Conservation (phyloP, 2,797 vertebrate genomes). For the Poeciliopsis gracilis region DNA sequence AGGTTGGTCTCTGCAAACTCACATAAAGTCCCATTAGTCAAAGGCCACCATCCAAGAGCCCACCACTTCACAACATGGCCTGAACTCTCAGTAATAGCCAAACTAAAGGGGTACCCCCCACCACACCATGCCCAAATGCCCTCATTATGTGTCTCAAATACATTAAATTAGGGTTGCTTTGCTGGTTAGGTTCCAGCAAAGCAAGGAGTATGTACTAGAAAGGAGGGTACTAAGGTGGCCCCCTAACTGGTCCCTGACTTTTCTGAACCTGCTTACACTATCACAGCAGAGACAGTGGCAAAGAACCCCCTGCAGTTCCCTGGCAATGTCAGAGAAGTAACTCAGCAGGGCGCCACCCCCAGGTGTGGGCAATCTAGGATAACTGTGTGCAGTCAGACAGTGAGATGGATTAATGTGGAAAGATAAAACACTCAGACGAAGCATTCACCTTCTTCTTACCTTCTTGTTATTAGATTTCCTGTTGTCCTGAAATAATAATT, state of each 20-base stretch:
- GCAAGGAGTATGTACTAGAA: not conserved
- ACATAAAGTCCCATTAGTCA: not conserved
- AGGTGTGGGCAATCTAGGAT: not conserved
- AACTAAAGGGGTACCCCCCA: not conserved
- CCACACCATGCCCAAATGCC: too few species aligned
- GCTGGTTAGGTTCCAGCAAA: not conserved
- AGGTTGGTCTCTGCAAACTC: not conserved
- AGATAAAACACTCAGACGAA: not conserved
- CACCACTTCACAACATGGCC: not conserved
- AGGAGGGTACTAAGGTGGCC: too few species aligned
- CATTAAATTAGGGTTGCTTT: not conserved
- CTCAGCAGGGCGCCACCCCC: not conserved
- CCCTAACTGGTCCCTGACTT: not conserved
- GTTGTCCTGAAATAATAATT: not conserved
- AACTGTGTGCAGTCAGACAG: not conserved
- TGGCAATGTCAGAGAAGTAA: not conserved
- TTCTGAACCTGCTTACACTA: not conserved
- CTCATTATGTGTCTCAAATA: too few species aligned
- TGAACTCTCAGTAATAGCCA: not conserved
- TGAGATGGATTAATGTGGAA: not conserved
- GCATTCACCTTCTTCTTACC: not conserved
- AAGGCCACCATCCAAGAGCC: not conserved
- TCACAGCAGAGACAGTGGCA: not conserved
- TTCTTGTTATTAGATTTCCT: not conserved
- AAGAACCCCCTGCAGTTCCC: not conserved